Base-by-base conservation (phyloP, 1,140 invertebrate species). In the Pogonomyrmex californicus region DNA sequence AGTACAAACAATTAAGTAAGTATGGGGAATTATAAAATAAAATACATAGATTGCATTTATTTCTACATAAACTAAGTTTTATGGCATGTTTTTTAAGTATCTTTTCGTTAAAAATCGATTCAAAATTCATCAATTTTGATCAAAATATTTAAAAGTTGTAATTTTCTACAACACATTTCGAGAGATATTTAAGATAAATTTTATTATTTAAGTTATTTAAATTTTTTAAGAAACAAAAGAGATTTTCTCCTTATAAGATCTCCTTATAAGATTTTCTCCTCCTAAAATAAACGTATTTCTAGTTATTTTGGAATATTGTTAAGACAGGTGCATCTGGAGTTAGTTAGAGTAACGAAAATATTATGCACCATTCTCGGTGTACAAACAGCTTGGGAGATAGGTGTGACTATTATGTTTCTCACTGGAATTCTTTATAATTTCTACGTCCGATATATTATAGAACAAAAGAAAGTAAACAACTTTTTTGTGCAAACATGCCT, bases 241-340 rank as follows among this genome's bases (percentile, higher is more conserved):
- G 4, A 33, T 14, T 33, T n/a, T 44, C 47, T 33, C 4, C 51
- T 49, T 4, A 23, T 23, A 23, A n/a, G n/a, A n/a, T 44, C 47
- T 33, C 4, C 51, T 49, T 4, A 23, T 23, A 23, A 60, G 4
- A 33, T 14, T 33, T n/a, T 44, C 47, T 33, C 4, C 51, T 49
- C 1, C 0, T 23, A 23, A 47, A 49, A 51, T 78, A 77, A 41
- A 51, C 49, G 30, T 23, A 75, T 76, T 63, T 36, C 0, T 78
- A 5, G 4, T 41, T 56, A 12, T n/a, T 41, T 76, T n/a, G 5
- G 36, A 51, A 44, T 30, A 4, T 68, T 51, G 65, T 68, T 12
- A 47, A 91, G 91, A 41, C 89, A 83, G 2, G 2, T 85, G 0
- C 90, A 91, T 54, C 62, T 91, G 2, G 81, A 88, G 38, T n/a